Conservation (phyloP, 1,140 invertebrate genomes). For the Antheraea mylitta region DNA sequence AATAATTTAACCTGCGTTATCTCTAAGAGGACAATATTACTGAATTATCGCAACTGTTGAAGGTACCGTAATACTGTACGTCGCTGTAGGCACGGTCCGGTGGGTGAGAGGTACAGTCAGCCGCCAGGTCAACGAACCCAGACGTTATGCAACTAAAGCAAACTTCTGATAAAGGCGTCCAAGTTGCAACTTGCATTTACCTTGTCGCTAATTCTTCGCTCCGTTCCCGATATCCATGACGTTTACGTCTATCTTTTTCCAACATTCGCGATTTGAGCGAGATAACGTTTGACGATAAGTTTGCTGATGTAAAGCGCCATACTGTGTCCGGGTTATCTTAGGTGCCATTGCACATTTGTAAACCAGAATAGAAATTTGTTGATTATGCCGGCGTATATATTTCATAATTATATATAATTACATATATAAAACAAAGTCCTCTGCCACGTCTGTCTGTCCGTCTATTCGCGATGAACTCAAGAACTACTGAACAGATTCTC, state of each 20-base stretch:
- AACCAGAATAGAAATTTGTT: not conserved
- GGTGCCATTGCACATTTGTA: not conserved
- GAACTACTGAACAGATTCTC: too few relatives aligned
- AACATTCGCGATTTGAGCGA: constrained; percentile 1
- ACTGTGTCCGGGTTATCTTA: not conserved
- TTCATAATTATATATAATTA: not conserved
- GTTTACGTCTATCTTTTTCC: not conserved
- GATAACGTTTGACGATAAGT: not conserved
- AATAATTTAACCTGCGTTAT: not conserved
- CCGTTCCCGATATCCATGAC: not conserved
- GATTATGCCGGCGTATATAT: not conserved
- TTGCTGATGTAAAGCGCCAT: not conserved
- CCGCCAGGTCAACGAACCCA: not conserved
- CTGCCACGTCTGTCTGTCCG: too few relatives aligned
- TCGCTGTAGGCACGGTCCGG: not conserved
- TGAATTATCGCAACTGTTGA: not conserved
- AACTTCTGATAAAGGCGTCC: not conserved
- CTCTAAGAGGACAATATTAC: not conserved
- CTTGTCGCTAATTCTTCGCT: not conserved
- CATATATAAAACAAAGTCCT: too few relatives aligned
- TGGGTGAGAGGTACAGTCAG: not conserved
- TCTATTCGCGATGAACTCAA: too few relatives aligned
- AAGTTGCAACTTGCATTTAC: constrained; percentile 2
- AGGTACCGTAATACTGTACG: constrained; percentile 1
- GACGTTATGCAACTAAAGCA: constrained; percentile 2